Evolutionary conservation across 2,888 invertebrate genomes (phyloP).

Genomic region (Caradrina clavipalpis): DNA sequence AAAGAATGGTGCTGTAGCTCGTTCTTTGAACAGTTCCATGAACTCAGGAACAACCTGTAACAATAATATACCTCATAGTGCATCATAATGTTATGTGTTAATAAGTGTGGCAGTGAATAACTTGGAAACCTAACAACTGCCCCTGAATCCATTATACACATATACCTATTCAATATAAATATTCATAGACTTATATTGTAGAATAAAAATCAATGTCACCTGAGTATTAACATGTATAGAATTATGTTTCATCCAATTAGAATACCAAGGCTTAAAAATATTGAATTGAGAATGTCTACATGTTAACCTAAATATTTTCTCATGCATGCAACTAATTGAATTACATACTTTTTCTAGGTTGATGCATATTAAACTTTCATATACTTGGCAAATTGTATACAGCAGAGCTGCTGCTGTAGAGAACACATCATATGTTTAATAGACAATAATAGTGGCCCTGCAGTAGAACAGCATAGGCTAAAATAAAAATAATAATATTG

Average conservation of each 20-base stretch:
- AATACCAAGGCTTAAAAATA: conserved; percentile 16
- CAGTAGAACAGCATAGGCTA: no score
- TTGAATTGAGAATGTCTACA: not conserved
- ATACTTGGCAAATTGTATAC: conserved; percentile 1
- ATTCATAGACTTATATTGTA: conserved; percentile 19
- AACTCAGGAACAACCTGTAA: conserved; percentile 97
- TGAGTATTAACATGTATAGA: conserved; percentile 13
- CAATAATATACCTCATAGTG: conserved; percentile 26
- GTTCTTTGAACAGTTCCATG: conserved; percentile 98
- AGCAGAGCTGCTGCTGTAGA: not conserved
- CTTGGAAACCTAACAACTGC: not conserved
- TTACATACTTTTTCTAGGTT: conserved; percentile 23
- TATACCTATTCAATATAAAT: conserved; percentile 24
- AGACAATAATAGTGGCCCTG: conserved; percentile 13
- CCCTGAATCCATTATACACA: not conserved
- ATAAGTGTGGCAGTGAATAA: not conserved
- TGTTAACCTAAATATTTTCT: conserved; percentile 35
- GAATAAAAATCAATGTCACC: conserved; percentile 24
- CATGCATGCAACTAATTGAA: conserved; percentile 47
- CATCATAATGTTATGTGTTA: no score
- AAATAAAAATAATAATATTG: not conserved
- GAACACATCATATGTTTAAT: not conserved
- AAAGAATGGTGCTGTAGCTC: conserved; percentile 99
- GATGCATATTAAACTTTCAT: conserved; percentile 22
- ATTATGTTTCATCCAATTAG: conserved; percentile 40